phyloP scores from a whole-genome alignment of 2,888 invertebrate genomes.

The Iselma pallidipennis region DNA sequence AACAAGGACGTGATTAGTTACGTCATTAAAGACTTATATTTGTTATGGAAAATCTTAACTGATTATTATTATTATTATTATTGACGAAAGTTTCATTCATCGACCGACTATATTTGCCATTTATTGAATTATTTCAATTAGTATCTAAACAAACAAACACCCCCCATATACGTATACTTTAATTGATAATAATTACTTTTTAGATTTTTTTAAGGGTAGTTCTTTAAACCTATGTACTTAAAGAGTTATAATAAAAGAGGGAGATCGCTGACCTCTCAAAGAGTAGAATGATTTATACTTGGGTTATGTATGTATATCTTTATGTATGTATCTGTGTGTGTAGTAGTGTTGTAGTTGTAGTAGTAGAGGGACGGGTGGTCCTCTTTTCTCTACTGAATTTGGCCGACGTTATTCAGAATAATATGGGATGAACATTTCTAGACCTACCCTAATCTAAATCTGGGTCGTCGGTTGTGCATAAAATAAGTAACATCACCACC shows the following conservation, averaged over 20 bases:
- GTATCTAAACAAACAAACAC: too few species aligned
- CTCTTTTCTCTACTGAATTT: background rate
- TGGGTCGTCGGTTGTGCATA: conserved; percentile 32
- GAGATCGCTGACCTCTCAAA: conserved; percentile 26
- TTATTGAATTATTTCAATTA: too few species aligned
- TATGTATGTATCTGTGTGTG: background rate
- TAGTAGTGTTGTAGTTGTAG: background rate
- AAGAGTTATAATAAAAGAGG: conserved; percentile 17
- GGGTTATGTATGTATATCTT: background rate
- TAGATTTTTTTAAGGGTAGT: background rate
- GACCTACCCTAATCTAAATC: conserved; percentile 37
- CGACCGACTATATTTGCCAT: too few species aligned
- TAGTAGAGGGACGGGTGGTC: background rate
- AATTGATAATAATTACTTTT: too few species aligned
- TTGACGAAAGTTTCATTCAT: too few species aligned
- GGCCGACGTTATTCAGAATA: conserved; percentile 31
- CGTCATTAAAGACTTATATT: background rate
- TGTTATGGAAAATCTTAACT: background rate
- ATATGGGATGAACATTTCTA: conserved; percentile 32
- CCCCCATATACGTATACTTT: too few species aligned
- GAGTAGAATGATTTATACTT: conserved; percentile 26
- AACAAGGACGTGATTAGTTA: background rate
- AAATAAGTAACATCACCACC: conserved; percentile 29
- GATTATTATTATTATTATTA: background rate
- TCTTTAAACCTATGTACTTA: background rate